Evolutionary conservation across 1,140 invertebrate genomes (phyloP).

Genomic region (Meloidogyne hapla): DNA sequence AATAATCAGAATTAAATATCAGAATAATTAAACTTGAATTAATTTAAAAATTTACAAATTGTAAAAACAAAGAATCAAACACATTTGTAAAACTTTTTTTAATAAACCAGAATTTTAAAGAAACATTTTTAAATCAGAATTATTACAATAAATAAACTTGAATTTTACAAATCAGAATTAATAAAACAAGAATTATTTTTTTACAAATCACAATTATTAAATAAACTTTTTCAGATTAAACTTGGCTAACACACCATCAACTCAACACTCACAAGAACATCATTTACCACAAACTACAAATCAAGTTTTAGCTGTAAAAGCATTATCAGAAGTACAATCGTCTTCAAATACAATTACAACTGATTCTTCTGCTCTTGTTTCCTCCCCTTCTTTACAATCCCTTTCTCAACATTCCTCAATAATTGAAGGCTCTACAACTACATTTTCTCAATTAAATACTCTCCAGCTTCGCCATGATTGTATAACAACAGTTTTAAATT

Average conservation of each 20-base stretch:
- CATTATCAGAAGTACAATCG: neutral
- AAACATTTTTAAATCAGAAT: too few relatives aligned
- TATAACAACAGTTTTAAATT: conserved; percentile 39
- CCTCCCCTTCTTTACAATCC: neutral
- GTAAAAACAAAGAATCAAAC: too few relatives aligned
- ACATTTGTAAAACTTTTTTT: too few relatives aligned
- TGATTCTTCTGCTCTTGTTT: neutral
- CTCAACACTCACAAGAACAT: neutral
- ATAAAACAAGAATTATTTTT: too few relatives aligned
- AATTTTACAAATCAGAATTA: too few relatives aligned
- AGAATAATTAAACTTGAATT: neutral
- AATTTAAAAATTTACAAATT: too few relatives aligned
- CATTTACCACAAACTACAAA: neutral
- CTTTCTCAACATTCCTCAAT: neutral
- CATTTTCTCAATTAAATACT: conserved; percentile 10
- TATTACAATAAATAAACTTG: too few relatives aligned
- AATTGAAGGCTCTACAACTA: neutral
- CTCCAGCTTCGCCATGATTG: conserved; percentile 40
- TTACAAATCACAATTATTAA: too few relatives aligned
- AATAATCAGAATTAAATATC: too few relatives aligned
- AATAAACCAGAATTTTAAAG: too few relatives aligned
- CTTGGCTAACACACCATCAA: neutral
- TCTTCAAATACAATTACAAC: neutral
- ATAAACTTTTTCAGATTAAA: neutral
- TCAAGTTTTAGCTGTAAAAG: neutral